Base-by-base conservation (phyloP, 30 jellyfish, hydroid and myxozoan species). In the Aurelia sp. region DNA sequence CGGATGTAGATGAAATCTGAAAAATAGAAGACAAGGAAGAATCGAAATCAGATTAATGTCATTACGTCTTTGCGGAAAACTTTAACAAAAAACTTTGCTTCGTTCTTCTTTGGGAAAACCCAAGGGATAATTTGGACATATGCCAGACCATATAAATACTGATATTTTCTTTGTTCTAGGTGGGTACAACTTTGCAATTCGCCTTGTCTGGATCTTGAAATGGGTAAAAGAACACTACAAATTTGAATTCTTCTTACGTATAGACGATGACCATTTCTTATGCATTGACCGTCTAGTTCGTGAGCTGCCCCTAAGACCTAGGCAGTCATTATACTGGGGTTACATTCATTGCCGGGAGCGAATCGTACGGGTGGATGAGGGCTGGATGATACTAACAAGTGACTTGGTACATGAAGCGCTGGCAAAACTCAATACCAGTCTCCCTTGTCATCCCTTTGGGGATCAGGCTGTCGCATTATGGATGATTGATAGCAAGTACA, bases 401-500 rank as follows among this genome's bases (percentile, higher is more conserved):
- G 96, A 93, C 73, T 48, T 93, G 53, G 86, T 88, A 33, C 71
- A 87, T 0, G 98, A 93, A 84, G 93, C 89, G 4, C 62, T 93
- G 10, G 55, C 86, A 11, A 93, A 88, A 44, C 48, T 88, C 20
- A 88, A 93, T 44, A 51, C 88, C 23, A 79, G 96, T 18, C 74
- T 93, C 21, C 96, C 77, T 41, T 93, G 98, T 74, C 98, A 93
- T 77, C 98, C 98, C 9, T 87, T 48, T 72, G 98, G 97, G 11
- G 98, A 93, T 76, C 98, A 93, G 65, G 97, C 97, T 22, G 98
- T 88, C 17, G 98, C 98, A 11, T 23, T 72, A 68, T 93, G 98
- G 98, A 82, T 93, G 79, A 71, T 74, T 17, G 87, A 88, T 10
- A 82, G 96, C 64, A 66, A 78, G 31, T 31, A 22, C 51, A 79